Evolutionary conservation across 2,797 vertebrate species (phyloP), one percentile per base, ranked within the genome.

Genomic region (Eremophila alpestris): DNA sequence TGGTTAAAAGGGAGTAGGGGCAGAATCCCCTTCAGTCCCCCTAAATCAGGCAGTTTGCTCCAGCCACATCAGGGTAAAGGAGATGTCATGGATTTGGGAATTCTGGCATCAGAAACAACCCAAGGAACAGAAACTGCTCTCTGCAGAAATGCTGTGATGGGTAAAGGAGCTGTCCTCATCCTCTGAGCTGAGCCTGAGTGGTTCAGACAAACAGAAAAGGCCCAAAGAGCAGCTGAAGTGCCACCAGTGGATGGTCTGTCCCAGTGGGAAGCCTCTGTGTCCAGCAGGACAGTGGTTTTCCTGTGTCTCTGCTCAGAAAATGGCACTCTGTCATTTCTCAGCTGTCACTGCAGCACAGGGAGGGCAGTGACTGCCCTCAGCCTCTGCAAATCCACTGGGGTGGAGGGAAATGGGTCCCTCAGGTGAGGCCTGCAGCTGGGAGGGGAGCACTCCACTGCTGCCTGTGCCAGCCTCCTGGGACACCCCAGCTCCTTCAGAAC

Each of bases 321-420:
- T 6, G 30, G 23, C 49, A 38, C 7, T 2, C 2, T 60, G 67
- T 10, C 11, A 6, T 30, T 45, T 49, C 73, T 55, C 51, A 77
- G 55, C 19, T 32, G 13, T 51, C 55, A 5, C 26, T 54, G 48
- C 9, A 36, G 36, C 40, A 23, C 32, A 43, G 40, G 32, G 34
- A 58, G 64, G 21, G 29, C 60, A 60, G 30, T 5, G 36, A 20
- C 15, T 46, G 56, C 43, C 76, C 56, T 52, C 34, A 20, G 29
- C 38, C 38, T 41, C 56, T 65, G 36, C 32, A 30, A 6, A 27
- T 5, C 32, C 18, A 1, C 46, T 4, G 34, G 27, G 18, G 5
- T 2, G 7, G 23, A 13, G 41, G 7, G 70, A 32, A 54, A 59
- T 19, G 6, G 0, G 23, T 24, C 27, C 11, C 2, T 36, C 48